These are phyloP conservation scores for Syritta pipiens DNA, from an alignment of 2,888 invertebrate species.

Conservation along the genomic window DNA sequence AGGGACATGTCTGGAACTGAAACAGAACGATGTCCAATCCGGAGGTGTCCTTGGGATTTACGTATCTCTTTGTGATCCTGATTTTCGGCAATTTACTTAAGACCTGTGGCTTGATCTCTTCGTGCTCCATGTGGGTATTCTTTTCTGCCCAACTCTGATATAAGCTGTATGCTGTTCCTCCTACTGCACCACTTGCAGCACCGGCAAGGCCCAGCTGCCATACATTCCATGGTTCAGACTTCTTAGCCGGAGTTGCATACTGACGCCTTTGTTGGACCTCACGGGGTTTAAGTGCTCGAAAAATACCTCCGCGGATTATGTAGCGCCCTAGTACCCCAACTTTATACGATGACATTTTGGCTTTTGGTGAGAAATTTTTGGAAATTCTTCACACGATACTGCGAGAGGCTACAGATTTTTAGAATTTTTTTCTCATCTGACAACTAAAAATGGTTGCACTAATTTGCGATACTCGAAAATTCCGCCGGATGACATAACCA, in stretches of 20 bases:
- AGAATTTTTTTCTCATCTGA: slow-evolving; percentile 44
- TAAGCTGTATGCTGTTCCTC: slow-evolving; percentile 81
- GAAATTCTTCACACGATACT: neutral
- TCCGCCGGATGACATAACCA: slow-evolving; percentile 8
- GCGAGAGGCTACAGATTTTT: slow-evolving; percentile 3
- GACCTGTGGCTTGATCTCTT: slow-evolving; percentile 74
- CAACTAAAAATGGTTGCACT: slow-evolving; percentile 1
- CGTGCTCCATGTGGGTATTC: slow-evolving; percentile 78
- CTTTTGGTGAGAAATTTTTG: slow-evolving; percentile 12
- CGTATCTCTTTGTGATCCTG: slow-evolving; percentile 82
- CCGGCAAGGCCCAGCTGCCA: slow-evolving; percentile 82
- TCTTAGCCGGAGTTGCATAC: slow-evolving; percentile 40
- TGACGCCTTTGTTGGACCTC: slow-evolving; percentile 46
- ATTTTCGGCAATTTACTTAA: slow-evolving; percentile 80
- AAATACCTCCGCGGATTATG: slow-evolving; percentile 23
- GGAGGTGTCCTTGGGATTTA: slow-evolving; percentile 83
- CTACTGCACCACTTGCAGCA: slow-evolving; percentile 81
- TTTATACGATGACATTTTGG: slow-evolving; percentile 60
- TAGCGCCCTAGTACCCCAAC: slow-evolving; percentile 40
- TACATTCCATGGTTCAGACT: slow-evolving; percentile 73
- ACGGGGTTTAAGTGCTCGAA: slow-evolving; percentile 1
- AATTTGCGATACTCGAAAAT: slow-evolving; percentile 40
- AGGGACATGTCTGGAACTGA: slow-evolving; percentile 98
- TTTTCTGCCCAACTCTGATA: slow-evolving; percentile 73
- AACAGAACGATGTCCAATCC: slow-evolving; percentile 92